Evolutionary conservation across 2,797 vertebrate genomes (phyloP).

Genomic region (Mus caroli): DNA sequence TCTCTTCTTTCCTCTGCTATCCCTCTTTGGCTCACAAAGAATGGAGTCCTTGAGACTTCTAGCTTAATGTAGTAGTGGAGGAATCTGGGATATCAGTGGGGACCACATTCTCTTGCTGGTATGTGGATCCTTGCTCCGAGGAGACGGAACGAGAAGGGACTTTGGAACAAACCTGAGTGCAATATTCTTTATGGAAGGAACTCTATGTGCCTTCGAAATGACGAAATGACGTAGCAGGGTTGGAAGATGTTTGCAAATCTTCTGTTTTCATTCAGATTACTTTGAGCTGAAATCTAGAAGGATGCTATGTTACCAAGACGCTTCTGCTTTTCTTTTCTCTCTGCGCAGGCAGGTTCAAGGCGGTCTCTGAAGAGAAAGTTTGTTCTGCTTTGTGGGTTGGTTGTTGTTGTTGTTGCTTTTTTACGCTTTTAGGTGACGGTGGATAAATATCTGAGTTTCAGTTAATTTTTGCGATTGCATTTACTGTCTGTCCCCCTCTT

Average conservation of each 20-base stretch:
- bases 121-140: background rate
- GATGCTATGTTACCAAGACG: background rate
- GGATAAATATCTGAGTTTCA: background rate
- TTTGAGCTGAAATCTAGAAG: conserved; percentile 1
- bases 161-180: background rate
- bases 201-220: background rate
- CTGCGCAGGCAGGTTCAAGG: too few relatives aligned
- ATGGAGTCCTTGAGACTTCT: conserved; percentile 1
- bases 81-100: fast-evolving
- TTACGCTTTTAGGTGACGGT: background rate
- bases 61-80: fast-evolving
- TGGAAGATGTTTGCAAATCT: conserved; percentile 12
- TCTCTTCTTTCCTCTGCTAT: background rate
- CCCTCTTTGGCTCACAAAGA: background rate
- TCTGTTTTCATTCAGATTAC: conserved; percentile 28
- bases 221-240: background rate
- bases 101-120: background rate
- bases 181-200: background rate
- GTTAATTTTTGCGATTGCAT: background rate
- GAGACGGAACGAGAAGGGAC: conserved; percentile 1
- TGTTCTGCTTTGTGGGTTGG: background rate
- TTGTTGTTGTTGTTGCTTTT: background rate
- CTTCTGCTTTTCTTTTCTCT: background rate
- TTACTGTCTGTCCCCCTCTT: background rate
- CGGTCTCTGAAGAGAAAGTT: background rate